A percentile compares a stretch with the other conserved stretches of the same genome.
phyloP scores from a whole-genome alignment of 2,888 invertebrate genomes.

The Heliconius erato region DNA sequence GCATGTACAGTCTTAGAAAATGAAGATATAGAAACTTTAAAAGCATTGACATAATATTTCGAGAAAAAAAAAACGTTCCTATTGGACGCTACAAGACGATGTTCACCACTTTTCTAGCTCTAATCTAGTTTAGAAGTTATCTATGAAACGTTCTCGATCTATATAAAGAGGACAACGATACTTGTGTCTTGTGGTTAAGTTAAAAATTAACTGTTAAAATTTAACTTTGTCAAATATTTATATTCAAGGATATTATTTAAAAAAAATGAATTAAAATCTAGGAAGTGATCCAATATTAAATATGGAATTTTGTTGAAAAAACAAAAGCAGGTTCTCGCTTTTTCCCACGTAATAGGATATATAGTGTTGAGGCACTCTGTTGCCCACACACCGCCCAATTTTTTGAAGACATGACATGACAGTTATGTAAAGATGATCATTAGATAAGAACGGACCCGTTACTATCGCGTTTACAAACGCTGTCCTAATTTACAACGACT shows the following conservation, averaged over 20 bases:
- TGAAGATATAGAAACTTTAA: background rate
- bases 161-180: slow-evolving; percentile 3
- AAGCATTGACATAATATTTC: background rate
- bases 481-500: too few relatives aligned
- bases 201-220: background rate
- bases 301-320: too few relatives aligned
- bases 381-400: background rate
- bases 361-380: background rate
- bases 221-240: background rate
- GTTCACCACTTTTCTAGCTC: background rate
- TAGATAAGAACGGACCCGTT: too few relatives aligned
- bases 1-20: background rate
- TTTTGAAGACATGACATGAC: too few relatives aligned
- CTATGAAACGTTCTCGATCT: slow-evolving; percentile 6
- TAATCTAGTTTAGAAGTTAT: slow-evolving; percentile 21
- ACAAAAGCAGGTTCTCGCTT: too few relatives aligned
- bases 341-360: background rate
- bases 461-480: too few relatives aligned
- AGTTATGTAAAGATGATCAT: too few relatives aligned
- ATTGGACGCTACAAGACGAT: background rate
- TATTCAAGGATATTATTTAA: too few relatives aligned
- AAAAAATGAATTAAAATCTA: background rate
- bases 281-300: too few relatives aligned
- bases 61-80: background rate
- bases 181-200: slow-evolving; percentile 10